phyloP scores from a whole-genome alignment of 2,113 vertebrate genomes.

The Cephalopholis sonnerati region DNA sequence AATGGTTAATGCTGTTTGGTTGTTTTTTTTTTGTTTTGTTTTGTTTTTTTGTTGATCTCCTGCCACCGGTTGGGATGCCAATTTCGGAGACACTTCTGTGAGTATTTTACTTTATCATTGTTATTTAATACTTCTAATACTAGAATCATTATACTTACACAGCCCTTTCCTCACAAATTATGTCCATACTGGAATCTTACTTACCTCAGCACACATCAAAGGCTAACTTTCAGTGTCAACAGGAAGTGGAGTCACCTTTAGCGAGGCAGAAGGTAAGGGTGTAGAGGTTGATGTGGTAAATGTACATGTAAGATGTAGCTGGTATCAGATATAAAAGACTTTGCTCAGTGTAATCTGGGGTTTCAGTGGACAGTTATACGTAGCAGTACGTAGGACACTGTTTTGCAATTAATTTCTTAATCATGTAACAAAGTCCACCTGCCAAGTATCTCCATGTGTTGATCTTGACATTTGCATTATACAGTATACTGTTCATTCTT shows the following conservation, averaged over 20 bases:
- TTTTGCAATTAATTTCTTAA: background rate
- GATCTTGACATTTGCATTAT: background rate
- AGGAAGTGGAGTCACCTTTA: background rate
- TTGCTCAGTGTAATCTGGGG: background rate
- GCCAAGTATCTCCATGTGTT: background rate
- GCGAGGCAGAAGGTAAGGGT: background rate
- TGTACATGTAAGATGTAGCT: too few species aligned
- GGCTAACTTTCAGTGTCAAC: background rate
- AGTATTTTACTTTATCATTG: background rate
- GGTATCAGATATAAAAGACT: background rate
- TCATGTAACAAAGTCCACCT: background rate
- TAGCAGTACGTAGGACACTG: background rate
- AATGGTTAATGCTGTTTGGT: too few species aligned
- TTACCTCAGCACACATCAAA: background rate
- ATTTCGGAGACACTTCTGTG: too few species aligned
- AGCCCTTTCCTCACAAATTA: background rate
- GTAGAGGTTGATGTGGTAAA: background rate
- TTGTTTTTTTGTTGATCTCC: too few species aligned
- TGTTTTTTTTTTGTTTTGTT: too few species aligned
- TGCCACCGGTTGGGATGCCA: too few species aligned
- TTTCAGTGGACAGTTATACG: background rate
- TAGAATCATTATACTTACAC: background rate
- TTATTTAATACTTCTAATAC: background rate
- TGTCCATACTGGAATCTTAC: background rate
- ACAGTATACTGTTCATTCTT: background rate